These are phyloP conservation scores for Meloe dianella DNA, from an alignment of 2,888 invertebrate species.

Conservation along the genomic window DNA sequence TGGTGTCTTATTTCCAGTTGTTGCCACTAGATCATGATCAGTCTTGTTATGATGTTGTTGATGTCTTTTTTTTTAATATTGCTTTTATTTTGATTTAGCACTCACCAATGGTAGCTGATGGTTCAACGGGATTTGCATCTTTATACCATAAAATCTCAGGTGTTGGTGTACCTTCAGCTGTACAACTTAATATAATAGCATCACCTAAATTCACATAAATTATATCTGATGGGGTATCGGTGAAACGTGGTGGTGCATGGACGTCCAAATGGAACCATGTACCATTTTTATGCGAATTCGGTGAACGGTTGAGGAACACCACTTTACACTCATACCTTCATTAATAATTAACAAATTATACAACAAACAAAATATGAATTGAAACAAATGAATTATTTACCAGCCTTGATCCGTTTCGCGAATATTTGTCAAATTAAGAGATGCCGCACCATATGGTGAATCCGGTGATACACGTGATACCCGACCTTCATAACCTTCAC, in stretches of 20 bases:
- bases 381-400: conserved; percentile 69
- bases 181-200: conserved; percentile 94
- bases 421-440: conserved; percentile 94
- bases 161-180: conserved; percentile 94
- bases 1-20: conserved; percentile 16
- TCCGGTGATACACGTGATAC: conserved; percentile 88
- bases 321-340: conserved; percentile 68
- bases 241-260: conserved; percentile 94
- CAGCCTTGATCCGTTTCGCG: conserved; percentile 94
- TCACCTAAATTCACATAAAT: conserved; percentile 97
- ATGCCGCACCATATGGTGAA: conserved; percentile 88
- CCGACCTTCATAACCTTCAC: conserved; percentile 90
- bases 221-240: conserved; percentile 93
- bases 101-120: conserved; percentile 77
- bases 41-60: conserved; percentile 3
- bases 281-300: conserved; percentile 91
- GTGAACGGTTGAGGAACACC: conserved; percentile 93
- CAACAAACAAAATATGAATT: background rate
- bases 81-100: background rate
- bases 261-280: conserved; percentile 99
- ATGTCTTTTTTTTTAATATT: background rate
- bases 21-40: conserved; percentile 1
- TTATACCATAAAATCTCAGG: conserved; percentile 97
- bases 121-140: conserved; percentile 89
- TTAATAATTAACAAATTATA: conserved; percentile 19